phyloP scores from a whole-genome alignment of 1,140 invertebrate genomes.

The Ceratosolen solmsi region DNA sequence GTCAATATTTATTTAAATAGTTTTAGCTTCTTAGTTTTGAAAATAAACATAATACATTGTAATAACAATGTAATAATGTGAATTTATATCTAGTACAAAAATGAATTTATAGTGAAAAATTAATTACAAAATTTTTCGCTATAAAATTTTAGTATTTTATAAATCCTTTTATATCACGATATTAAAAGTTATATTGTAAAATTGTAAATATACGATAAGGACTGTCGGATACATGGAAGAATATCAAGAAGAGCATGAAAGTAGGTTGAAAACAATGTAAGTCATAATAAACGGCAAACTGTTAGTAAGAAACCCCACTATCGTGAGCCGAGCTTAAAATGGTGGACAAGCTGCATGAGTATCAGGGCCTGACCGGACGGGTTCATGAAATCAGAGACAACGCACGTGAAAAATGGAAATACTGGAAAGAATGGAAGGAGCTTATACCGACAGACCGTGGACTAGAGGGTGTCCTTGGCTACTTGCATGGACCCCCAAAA shows the following conservation, averaged over 20 bases:
- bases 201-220: too few relatives aligned
- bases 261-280: not conserved
- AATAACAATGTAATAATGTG: too few relatives aligned
- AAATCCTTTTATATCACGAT: too few relatives aligned
- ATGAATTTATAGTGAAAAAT: too few relatives aligned
- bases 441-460: slow-evolving; percentile 72
- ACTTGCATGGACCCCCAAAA: slow-evolving; percentile 70
- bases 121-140: too few relatives aligned
- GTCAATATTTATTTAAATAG: too few relatives aligned
- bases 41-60: too few relatives aligned
- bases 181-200: too few relatives aligned
- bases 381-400: slow-evolving; percentile 80
- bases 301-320: not conserved
- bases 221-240: too few relatives aligned
- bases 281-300: not conserved
- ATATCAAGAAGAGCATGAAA: not conserved
- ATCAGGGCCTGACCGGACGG: slow-evolving; percentile 82
- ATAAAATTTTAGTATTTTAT: too few relatives aligned
- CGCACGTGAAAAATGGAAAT: slow-evolving; percentile 76
- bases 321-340: slow-evolving; percentile 52
- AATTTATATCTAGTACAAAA: too few relatives aligned
- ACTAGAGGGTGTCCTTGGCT: slow-evolving; percentile 61
- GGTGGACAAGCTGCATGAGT: slow-evolving; percentile 86
- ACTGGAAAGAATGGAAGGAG: slow-evolving; percentile 76
- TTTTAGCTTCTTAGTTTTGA: too few relatives aligned